These are phyloP conservation scores for Xenopus borealis DNA, from an alignment of 2,113 vertebrate species.

Conservation along the genomic window DNA sequence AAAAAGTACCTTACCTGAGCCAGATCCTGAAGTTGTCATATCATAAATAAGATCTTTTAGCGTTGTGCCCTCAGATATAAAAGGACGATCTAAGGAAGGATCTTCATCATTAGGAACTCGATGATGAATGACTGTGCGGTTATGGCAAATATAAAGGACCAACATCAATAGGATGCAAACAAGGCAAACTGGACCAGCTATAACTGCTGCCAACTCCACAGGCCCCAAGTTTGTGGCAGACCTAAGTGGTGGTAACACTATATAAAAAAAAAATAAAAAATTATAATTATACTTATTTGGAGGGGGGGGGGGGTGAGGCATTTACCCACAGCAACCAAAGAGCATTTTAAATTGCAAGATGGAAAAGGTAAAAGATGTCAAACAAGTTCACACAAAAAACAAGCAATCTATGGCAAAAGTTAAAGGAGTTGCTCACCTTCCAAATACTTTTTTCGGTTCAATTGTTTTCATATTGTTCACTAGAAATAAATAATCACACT, in stretches of 20 bases:
- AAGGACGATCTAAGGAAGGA: conserved; percentile 89
- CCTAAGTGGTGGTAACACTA: conserved; percentile 63
- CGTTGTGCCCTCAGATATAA: conserved; percentile 92
- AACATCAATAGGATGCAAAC: conserved; percentile 90
- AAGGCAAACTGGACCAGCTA: conserved; percentile 91
- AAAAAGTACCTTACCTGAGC: conserved; percentile 74
- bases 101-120: conserved; percentile 95
- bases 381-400: no score
- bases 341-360: no score
- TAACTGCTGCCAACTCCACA: conserved; percentile 88
- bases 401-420: no score
- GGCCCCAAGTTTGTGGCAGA: conserved; percentile 73
- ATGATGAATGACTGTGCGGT: conserved; percentile 85
- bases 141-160: conserved; percentile 90
- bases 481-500: no score
- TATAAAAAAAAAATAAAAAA: background rate
- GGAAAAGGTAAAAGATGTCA: no score
- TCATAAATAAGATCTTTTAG: conserved; percentile 97
- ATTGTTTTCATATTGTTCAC: no score
- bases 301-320: no score
- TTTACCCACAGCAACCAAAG: no score
- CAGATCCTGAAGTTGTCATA: conserved; percentile 96
- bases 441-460: no score
- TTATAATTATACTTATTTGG: no score
- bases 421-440: no score